Conservation (phyloP, 2,797 vertebrate genomes). For the Natrix natrix region DNA sequence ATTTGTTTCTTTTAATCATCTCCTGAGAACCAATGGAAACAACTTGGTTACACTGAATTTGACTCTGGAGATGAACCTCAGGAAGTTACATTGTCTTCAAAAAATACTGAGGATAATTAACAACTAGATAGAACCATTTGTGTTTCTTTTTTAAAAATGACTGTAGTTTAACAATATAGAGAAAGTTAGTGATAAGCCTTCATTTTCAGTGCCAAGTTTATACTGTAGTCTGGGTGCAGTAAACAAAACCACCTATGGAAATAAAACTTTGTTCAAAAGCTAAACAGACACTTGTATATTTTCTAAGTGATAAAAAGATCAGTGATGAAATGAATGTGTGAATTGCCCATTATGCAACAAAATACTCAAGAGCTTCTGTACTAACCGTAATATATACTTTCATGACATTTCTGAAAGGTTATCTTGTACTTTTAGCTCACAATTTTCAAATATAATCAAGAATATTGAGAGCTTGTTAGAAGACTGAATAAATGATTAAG, state of each 20-base stretch:
- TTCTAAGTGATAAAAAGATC: neutral
- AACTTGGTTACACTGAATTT: conserved; percentile 12
- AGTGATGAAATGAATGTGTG: neutral
- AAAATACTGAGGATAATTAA: conserved; percentile 12
- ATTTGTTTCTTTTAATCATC: conserved; percentile 39
- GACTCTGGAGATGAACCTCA: neutral
- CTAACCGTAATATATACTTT: neutral
- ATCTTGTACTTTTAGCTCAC: neutral
- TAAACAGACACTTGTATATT: neutral
- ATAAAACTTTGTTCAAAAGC: neutral
- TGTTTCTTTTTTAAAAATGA: neutral
- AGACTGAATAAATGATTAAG: neutral
- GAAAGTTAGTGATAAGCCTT: conserved; percentile 12
- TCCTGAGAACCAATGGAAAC: conserved; percentile 35
- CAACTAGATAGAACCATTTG: conserved; percentile 1
- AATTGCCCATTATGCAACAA: neutral
- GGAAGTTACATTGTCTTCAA: neutral
- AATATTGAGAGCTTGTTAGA: neutral
- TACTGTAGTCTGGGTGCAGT: neutral
- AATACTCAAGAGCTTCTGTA: neutral
- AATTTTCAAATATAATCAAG: neutral
- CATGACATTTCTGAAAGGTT: neutral
- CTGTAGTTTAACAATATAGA: conserved; percentile 10
- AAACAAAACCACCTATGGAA: neutral
- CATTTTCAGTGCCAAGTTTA: conserved; percentile 1